Conservation (phyloP, 2,113 vertebrate genomes). For the Pelusios castaneus region DNA sequence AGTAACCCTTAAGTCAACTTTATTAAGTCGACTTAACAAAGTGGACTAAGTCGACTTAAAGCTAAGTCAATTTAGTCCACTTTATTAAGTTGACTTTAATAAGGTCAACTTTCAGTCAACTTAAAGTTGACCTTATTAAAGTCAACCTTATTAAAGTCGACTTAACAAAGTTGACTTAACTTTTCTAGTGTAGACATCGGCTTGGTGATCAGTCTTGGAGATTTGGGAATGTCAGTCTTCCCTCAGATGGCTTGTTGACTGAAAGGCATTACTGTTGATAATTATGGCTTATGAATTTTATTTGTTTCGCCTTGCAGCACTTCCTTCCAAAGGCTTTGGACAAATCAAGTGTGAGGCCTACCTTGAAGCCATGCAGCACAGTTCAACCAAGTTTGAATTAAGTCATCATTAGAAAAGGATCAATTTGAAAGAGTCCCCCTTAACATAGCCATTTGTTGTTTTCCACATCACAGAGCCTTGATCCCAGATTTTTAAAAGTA, state of each 20-base stretch:
- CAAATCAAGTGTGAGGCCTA: rapidly evolving
- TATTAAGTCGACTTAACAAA: too few relatives aligned
- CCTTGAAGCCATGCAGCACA: neutral
- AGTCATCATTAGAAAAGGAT: neutral
- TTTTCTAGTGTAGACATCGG: neutral
- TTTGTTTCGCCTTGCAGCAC: neutral
- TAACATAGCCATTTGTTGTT: neutral
- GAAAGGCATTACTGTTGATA: neutral
- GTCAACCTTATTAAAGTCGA: too few relatives aligned
- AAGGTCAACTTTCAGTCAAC: too few relatives aligned
- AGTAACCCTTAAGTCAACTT: too few relatives aligned
- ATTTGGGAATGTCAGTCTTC: neutral
- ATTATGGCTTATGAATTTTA: neutral
- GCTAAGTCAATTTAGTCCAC: too few relatives aligned
- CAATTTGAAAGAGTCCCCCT: neutral
- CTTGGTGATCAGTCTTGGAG: neutral
- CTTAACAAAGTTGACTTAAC: too few relatives aligned
- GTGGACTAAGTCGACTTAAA: too few relatives aligned
- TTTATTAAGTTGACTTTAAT: too few relatives aligned
- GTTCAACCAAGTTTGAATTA: neutral
- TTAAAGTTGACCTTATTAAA: too few relatives aligned
- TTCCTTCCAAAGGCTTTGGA: neutral
- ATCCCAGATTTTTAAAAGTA: neutral
- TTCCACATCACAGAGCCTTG: neutral
- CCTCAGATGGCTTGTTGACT: neutral